Percentiles rank a stretch among this genome's conserved stretches.
Evolutionary conservation across 2,113 vertebrate species (phyloP).

Genomic region (Noturus placidus): DNA sequence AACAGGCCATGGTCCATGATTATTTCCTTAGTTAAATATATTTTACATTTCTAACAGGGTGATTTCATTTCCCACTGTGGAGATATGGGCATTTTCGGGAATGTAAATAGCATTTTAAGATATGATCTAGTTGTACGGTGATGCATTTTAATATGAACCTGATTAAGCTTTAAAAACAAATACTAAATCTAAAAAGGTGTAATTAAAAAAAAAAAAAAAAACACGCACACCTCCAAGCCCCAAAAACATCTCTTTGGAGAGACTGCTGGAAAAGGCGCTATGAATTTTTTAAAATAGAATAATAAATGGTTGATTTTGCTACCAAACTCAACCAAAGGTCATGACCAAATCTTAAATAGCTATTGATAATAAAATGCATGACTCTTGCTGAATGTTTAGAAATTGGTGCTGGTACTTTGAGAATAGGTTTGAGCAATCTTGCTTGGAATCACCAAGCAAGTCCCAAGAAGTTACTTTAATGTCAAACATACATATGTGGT

Average conservation of each 20-base stretch:
- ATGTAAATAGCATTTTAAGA: constrained; percentile 17
- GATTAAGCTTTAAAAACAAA: not conserved
- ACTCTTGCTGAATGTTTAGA: constrained; percentile 22
- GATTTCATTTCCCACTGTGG: constrained; percentile 53
- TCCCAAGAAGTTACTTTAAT: constrained; percentile 25
- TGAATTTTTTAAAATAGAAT: not conserved
- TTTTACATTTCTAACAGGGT: constrained; percentile 65
- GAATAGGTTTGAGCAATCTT: constrained; percentile 3
- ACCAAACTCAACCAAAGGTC: not conserved
- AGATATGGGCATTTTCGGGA: constrained; percentile 41
- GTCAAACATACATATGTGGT: not conserved
- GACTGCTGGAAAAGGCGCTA: not conserved
- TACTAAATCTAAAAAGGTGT: not conserved
- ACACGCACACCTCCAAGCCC: not conserved
- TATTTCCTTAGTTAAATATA: constrained; percentile 72
- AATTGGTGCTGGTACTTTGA: constrained; percentile 5
- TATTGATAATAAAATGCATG: constrained; percentile 8
- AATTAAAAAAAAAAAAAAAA: not conserved
- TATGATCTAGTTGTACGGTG: constrained; percentile 6
- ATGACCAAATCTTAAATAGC: constrained; percentile 14
- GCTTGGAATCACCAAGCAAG: constrained; percentile 18
- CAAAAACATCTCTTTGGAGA: not conserved
- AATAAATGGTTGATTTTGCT: not conserved
- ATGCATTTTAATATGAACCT: not conserved
- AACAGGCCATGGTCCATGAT: constrained; percentile 74